These are phyloP conservation scores for Oryzias javanicus DNA, from an alignment of 2,113 vertebrate genomes.

Conservation along the genomic window DNA sequence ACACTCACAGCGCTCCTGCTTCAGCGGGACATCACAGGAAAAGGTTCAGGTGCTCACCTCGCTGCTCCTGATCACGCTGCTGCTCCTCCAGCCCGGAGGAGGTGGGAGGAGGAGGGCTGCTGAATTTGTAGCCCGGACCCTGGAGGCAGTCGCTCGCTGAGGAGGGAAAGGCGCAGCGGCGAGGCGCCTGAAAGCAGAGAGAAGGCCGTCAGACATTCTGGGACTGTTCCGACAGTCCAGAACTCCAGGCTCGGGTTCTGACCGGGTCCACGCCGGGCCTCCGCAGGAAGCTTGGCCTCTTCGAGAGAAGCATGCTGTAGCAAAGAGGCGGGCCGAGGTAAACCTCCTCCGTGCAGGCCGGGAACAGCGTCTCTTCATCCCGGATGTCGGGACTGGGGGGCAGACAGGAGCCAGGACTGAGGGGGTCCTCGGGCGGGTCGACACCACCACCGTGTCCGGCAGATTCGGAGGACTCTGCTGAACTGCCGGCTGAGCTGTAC, in stretches of 20 bases:
- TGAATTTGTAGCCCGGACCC: conserved; percentile 14
- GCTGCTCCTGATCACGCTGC: conserved; percentile 23
- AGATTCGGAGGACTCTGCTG: not conserved
- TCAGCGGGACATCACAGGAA: conserved; percentile 52
- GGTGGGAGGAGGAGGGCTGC: not conserved
- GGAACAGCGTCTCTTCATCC: conserved; percentile 88
- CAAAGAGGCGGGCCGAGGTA: conserved; percentile 76
- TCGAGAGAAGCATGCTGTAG: conserved; percentile 68
- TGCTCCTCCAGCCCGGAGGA: conserved; percentile 21
- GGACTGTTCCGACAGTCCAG: too few relatives aligned
- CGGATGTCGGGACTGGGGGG: conserved; percentile 78
- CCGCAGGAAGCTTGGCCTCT: conserved; percentile 28
- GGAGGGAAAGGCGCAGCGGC: conserved; percentile 13
- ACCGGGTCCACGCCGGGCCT: too few relatives aligned
- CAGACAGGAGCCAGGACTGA: conserved; percentile 11
- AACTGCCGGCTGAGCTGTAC: not conserved
- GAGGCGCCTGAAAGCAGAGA: conserved; percentile 6
- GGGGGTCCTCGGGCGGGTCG: not conserved
- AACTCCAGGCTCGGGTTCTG: too few relatives aligned
- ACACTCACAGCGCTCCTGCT: conserved; percentile 63
- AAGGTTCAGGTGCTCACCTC: conserved; percentile 41
- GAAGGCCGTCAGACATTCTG: not conserved
- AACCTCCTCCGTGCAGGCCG: conserved; percentile 87
- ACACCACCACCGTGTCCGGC: not conserved
- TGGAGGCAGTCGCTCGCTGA: conserved; percentile 6